These are phyloP conservation scores for Oedothorax gibbosus DNA, from an alignment of 1,140 invertebrate genomes.

Conservation along the genomic window DNA sequence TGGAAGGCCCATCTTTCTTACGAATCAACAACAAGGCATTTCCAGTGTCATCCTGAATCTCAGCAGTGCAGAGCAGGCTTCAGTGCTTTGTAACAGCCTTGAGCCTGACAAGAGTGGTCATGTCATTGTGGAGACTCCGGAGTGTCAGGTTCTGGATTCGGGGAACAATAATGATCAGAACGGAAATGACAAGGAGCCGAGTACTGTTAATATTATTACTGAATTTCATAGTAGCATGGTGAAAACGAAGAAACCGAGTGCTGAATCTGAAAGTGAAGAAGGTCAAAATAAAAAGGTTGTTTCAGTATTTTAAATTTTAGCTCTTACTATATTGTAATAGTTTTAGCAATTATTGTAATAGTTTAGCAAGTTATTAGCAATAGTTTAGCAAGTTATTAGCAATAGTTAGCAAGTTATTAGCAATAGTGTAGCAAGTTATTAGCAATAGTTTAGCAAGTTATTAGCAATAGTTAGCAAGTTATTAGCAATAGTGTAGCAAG, in stretches of 20 bases:
- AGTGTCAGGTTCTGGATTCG: constrained; percentile 6
- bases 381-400: too few species aligned
- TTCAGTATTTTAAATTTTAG: neutral
- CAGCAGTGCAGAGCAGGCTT: constrained; percentile 22
- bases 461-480: too few species aligned
- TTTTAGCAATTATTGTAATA: too few species aligned
- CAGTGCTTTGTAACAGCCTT: constrained; percentile 18
- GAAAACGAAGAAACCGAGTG: constrained; percentile 37
- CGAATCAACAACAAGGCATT: constrained; percentile 29
- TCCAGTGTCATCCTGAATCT: constrained; percentile 40
- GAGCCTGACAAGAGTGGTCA: constrained; percentile 6
- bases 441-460: too few species aligned
- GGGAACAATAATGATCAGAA: constrained; percentile 41
- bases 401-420: too few species aligned
- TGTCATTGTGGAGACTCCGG: constrained; percentile 8
- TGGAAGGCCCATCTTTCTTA: constrained; percentile 33
- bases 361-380: too few species aligned
- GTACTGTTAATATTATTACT: constrained; percentile 55
- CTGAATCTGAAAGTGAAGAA: constrained; percentile 40
- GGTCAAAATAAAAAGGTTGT: constrained; percentile 53
- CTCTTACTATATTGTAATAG: too few species aligned
- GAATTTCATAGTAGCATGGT: constrained; percentile 58
- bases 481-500: too few species aligned
- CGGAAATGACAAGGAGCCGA: constrained; percentile 49
- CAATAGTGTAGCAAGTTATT: too few species aligned